Conservation (phyloP, 2,113 vertebrate genomes). For the Micronycteris hirsuta region DNA sequence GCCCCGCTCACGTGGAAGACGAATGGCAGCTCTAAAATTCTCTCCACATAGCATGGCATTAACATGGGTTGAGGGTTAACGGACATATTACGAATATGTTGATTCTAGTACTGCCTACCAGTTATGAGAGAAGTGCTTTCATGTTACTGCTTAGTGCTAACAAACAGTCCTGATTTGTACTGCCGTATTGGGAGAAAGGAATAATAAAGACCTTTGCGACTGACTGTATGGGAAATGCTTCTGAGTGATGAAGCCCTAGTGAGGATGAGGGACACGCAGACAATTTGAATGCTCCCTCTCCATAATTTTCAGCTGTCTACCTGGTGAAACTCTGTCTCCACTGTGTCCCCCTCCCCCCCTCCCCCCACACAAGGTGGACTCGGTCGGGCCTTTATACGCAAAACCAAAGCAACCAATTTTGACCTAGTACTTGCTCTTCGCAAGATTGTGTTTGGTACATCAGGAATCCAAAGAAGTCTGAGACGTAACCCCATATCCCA, state of each 20-base stretch:
- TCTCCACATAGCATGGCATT: constrained; percentile 54
- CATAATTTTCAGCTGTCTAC: not conserved
- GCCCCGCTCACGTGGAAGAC: constrained; percentile 38
- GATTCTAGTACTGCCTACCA: constrained; percentile 13
- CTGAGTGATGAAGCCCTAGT: not conserved
- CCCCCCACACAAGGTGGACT: not conserved
- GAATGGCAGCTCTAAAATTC: constrained; percentile 51
- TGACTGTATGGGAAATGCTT: not conserved
- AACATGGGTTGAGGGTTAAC: constrained; percentile 60
- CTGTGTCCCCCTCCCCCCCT: not conserved
- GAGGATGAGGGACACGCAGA: not conserved
- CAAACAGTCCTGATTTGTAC: constrained; percentile 56
- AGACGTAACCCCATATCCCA: not conserved
- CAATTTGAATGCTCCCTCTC: not conserved
- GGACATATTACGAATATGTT: constrained; percentile 43
- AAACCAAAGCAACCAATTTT: not conserved
- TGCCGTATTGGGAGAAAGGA: constrained; percentile 62
- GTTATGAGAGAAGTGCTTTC: constrained; percentile 56
- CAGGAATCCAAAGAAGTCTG: not conserved
- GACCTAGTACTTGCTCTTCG: not conserved
- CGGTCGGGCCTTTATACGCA: not conserved
- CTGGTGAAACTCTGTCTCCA: not conserved
- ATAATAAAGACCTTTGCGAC: constrained; percentile 47
- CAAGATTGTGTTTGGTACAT: not conserved
- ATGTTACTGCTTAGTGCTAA: constrained; percentile 24